Conservation (phyloP, 2,113 vertebrate genomes). For the Oncorhynchus masou region DNA sequence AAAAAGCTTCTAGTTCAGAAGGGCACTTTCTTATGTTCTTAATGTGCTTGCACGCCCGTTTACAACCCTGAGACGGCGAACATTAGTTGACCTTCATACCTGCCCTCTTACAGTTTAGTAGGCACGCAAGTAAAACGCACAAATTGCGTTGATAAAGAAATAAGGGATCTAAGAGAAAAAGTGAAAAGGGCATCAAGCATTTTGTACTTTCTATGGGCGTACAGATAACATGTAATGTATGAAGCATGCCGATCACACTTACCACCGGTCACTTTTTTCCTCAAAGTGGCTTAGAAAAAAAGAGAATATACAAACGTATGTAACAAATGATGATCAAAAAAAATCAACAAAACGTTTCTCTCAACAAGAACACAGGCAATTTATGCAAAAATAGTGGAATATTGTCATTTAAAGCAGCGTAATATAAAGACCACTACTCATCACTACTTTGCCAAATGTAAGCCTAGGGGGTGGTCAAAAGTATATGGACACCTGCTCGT, state of each 20-base stretch:
- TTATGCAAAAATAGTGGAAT: not conserved
- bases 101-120: too few relatives aligned
- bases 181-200: not conserved
- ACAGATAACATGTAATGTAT: not conserved
- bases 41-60: not conserved
- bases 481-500: too few relatives aligned
- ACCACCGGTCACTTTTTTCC: conserved; percentile 87
- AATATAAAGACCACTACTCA: not conserved
- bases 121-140: not conserved
- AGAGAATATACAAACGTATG: too few relatives aligned
- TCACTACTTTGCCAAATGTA: too few relatives aligned
- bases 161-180: too few relatives aligned
- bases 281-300: conserved; percentile 80
- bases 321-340: too few relatives aligned
- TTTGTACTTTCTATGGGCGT: not conserved
- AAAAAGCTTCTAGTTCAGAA: not conserved
- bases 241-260: conserved; percentile 33
- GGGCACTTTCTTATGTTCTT: not conserved
- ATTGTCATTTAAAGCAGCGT: not conserved
- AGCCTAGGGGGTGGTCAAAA: too few relatives aligned
- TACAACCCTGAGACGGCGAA: too few relatives aligned
- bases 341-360: conserved; percentile 57
- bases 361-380: not conserved
- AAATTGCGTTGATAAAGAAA: not conserved
- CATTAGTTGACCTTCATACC: too few relatives aligned